Base-by-base conservation (phyloP, 1,140 invertebrate species). In the Caenorhabditis tropicalis region DNA sequence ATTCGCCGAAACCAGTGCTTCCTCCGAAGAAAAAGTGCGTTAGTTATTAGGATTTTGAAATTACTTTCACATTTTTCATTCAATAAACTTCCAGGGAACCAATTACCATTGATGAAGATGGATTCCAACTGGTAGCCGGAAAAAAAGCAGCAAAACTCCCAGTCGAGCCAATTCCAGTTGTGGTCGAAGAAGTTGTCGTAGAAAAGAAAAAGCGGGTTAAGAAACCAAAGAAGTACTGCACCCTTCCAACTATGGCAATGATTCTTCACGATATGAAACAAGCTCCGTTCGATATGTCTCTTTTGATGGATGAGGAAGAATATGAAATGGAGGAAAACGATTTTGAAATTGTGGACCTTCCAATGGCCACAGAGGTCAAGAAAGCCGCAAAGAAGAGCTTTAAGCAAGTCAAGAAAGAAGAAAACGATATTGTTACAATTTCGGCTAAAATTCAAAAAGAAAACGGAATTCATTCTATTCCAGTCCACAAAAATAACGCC, bases 101-200 rank as follows among this genome's bases (percentile, higher is more conserved):
- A 19, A n/a, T 70, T 39, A 27, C n/a, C 29, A 36, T 70, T 39
- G 60, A 70, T 70, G 60, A 70, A 9, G 60, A 70, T 33, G 60
- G 60, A 70, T 70, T 70, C n/a, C 60, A 70, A 70, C 3, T 21
- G 60, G 60, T 70, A 5, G 9, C 33, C 3, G n/a, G 15, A 21
- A 70, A 70, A n/a, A 70, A 70, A 70, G 60, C 60, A 36, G 60
- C 60, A 15, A 70, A 24, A 21, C 21, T 36, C 3, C 60, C 12
- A 36, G 7, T 33, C 10, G 12, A 12, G 12, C 10, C 33, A n/a
- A 19, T 10, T 6, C 21, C 29, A 19, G 60, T 70, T n/a, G 33
- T 39, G 9, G 60, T 29, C 21, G 21, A 4, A 19, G 24, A 21
- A 70, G 6, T 10, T 19, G 60, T 36, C 0, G 60, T 70, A 0